Percentiles rank a stretch among this genome's conserved stretches.
Conservation (phyloP, 2,797 vertebrate genomes). For the Sardinella longiceps region DNA sequence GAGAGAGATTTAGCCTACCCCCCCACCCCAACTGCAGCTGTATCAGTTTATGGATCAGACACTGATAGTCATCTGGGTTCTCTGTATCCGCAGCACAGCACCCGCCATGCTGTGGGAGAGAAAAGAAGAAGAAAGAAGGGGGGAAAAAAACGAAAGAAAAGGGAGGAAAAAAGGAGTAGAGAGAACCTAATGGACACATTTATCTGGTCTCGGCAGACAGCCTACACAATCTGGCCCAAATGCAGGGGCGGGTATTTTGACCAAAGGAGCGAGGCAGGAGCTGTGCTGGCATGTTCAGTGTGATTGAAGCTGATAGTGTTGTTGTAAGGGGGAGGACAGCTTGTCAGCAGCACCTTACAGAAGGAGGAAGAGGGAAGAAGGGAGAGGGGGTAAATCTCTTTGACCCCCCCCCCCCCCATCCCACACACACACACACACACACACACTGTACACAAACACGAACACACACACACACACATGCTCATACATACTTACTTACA, state of each 20-base stretch:
- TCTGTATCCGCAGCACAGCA: conserved; percentile 5
- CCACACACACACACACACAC: not conserved
- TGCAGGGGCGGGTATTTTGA: conserved; percentile 53
- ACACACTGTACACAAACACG: not conserved
- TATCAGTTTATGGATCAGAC: conserved; percentile 54
- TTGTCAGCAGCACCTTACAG: conserved; percentile 10
- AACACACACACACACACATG: not conserved
- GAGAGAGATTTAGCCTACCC: conserved; percentile 11
- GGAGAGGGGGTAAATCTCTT: not conserved
- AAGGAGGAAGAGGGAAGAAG: not conserved
- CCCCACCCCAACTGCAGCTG: conserved; percentile 38
- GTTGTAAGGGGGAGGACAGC: conserved; percentile 7
- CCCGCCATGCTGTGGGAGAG: conserved; percentile 10
- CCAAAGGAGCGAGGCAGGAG: conserved; percentile 40
- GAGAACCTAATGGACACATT: conserved; percentile 50
- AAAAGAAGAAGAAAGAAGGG: not conserved
- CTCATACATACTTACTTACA: not conserved
- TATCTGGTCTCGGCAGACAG: conserved; percentile 51
- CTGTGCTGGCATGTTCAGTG: conserved; percentile 47
- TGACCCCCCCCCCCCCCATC: not conserved
- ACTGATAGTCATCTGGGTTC: conserved; percentile 54
- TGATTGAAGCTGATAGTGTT: conserved; percentile 39
- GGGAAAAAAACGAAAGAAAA: not conserved
- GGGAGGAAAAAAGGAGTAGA: not conserved
- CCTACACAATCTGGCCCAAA: conserved; percentile 48